Percentiles rank a stretch among this genome's conserved stretches.
phyloP scores from a whole-genome alignment of 2,888 invertebrate genomes.

The Andrena fulva region DNA sequence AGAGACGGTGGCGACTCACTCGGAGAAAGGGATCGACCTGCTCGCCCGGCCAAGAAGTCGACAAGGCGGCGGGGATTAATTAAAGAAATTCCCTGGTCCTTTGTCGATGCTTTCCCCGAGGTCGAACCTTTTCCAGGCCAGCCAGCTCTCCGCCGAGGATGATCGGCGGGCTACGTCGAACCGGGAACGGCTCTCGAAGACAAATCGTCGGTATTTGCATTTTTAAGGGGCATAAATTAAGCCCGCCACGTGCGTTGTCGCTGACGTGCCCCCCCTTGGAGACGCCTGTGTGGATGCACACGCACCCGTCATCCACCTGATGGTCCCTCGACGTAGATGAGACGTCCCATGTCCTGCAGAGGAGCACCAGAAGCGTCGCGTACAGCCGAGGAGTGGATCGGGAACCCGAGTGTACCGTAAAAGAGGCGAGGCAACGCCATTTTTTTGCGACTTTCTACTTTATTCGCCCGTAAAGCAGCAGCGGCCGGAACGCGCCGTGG shows the following conservation, averaged over 20 bases:
- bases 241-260: conserved; percentile 22
- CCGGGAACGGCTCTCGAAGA: conserved; percentile 55
- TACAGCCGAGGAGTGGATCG: conserved; percentile 16
- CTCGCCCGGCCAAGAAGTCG: conserved; percentile 62
- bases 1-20: conserved; percentile 59
- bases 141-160: conserved; percentile 6
- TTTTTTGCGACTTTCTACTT: conserved; percentile 59
- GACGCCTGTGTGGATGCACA: not conserved
- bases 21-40: conserved; percentile 43
- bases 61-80: conserved; percentile 73
- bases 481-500: conserved; percentile 33
- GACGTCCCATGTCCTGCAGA: conserved; percentile 9
- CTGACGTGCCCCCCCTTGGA: not conserved
- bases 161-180: conserved; percentile 25
- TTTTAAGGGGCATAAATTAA: conserved; percentile 74
- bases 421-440: conserved; percentile 52
- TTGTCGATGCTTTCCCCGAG: conserved; percentile 37
- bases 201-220: conserved; percentile 74
- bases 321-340: conserved; percentile 48
- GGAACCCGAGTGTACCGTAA: conserved; percentile 50
- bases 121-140: conserved; percentile 33
- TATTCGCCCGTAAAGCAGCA: conserved; percentile 61
- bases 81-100: conserved; percentile 70
- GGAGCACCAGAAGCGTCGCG: not conserved
- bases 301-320: conserved; percentile 48